Percentiles rank a stretch among this genome's conserved stretches.
phyloP scores from a whole-genome alignment of 2,888 invertebrate species.

The Rhopalosiphum nymphaeae region DNA sequence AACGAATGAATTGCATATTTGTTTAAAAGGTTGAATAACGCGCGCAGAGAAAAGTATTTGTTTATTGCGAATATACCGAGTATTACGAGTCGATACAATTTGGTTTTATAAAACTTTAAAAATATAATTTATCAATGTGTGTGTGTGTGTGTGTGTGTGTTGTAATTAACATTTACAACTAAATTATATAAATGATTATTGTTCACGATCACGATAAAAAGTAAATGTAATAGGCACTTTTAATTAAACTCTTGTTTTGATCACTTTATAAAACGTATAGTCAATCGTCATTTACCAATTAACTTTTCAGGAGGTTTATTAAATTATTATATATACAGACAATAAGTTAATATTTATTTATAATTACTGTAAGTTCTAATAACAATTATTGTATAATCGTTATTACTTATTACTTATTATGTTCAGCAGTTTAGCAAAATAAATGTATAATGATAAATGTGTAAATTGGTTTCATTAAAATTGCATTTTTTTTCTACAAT shows the following conservation, averaged over 20 bases:
- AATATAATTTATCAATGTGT: background rate
- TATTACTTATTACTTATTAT: background rate
- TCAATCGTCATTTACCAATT: background rate
- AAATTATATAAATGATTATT: slow-evolving; percentile 3
- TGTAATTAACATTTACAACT: background rate
- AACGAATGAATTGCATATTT: background rate
- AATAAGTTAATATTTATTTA: background rate
- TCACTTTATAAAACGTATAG: background rate
- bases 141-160: background rate
- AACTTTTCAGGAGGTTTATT: background rate
- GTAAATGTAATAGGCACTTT: background rate
- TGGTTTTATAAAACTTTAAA: background rate
- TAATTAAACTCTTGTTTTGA: slow-evolving; percentile 11
- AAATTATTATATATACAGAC: background rate
- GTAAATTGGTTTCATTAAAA: background rate
- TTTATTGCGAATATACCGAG: background rate
- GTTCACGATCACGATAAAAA: background rate
- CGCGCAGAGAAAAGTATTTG: background rate
- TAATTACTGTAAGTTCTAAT: background rate
- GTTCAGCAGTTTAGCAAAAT: background rate
- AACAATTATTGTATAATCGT: background rate
- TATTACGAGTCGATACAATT: background rate
- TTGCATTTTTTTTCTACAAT: background rate
- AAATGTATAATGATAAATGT: background rate
- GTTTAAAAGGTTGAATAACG: background rate